A percentile compares a stretch with the other conserved stretches of the same genome.
Conservation (phyloP, 2,797 vertebrate genomes). For the Sternotherus odoratus region DNA sequence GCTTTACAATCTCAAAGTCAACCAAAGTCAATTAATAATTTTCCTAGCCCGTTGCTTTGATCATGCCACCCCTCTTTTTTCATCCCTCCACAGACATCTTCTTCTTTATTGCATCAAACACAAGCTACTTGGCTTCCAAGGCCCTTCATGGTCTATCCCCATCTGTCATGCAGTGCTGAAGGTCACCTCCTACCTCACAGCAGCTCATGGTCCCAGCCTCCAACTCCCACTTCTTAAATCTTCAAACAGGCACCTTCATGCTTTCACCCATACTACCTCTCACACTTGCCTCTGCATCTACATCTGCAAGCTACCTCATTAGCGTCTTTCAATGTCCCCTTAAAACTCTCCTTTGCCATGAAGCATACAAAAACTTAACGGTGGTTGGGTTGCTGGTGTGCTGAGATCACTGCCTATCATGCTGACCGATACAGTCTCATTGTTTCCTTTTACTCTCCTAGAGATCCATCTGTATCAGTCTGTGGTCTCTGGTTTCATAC, state of each 20-base stretch:
- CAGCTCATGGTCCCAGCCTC: neutral
- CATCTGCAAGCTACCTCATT: neutral
- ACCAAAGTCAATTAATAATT: neutral
- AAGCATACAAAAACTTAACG: neutral
- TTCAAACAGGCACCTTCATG: neutral
- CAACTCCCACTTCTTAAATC: neutral
- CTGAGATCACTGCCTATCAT: neutral
- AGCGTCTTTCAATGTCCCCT: neutral
- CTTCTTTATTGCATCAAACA: neutral
- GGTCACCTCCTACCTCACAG: neutral
- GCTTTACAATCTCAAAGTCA: neutral
- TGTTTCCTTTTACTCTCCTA: neutral
- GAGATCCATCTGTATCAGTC: neutral
- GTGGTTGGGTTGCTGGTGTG: neutral
- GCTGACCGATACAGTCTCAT: neutral
- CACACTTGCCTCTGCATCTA: neutral
- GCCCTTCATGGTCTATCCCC: neutral
- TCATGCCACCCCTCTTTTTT: neutral
- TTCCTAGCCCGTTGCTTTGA: neutral
- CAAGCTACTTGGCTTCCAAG: neutral
- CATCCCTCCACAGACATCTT: no score
- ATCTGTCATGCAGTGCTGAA: neutral
- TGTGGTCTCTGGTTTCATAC: neutral
- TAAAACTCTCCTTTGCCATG: neutral
- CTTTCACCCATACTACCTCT: neutral